phyloP scores from a whole-genome alignment of 2,113 vertebrate species.

The Cnemophilus loriae region DNA sequence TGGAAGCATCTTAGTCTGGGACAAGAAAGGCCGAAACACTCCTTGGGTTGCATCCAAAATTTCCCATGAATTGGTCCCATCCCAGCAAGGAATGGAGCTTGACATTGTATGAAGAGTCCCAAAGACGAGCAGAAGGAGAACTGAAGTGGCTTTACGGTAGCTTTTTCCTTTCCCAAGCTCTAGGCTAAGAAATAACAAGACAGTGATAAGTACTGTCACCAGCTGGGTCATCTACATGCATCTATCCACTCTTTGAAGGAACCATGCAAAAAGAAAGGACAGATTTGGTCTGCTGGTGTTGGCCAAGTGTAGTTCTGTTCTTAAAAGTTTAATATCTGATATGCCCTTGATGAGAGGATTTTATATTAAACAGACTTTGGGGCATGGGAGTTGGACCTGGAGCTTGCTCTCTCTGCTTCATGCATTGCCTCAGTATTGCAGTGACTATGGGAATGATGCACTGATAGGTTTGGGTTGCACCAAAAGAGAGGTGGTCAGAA shows the following conservation, averaged over 20 bases:
- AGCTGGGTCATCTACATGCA: not conserved
- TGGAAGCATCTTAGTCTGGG: not conserved
- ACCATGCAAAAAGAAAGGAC: not conserved
- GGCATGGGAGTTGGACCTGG: not conserved
- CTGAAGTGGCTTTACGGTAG: not conserved
- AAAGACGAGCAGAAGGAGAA: not conserved
- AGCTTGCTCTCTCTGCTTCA: not conserved
- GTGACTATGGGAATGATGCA: not conserved
- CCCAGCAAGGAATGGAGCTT: not conserved
- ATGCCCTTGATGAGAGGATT: not conserved
- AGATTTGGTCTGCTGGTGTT: not conserved
- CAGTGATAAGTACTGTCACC: not conserved
- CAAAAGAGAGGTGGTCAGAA: not conserved
- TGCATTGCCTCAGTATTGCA: not conserved
- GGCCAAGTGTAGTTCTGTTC: not conserved
- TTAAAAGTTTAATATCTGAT: not conserved
- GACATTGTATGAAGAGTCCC: not conserved
- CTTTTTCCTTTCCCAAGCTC: not conserved
- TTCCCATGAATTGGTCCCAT: not conserved
- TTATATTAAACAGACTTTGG: not conserved
- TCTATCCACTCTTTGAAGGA: not conserved
- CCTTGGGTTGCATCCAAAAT: not conserved
- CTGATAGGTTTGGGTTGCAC: not conserved
- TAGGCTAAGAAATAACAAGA: not conserved
- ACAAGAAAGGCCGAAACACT: not conserved